Evolutionary conservation across 2,113 vertebrate genomes (phyloP).

Genomic region (Crocuta crocuta): DNA sequence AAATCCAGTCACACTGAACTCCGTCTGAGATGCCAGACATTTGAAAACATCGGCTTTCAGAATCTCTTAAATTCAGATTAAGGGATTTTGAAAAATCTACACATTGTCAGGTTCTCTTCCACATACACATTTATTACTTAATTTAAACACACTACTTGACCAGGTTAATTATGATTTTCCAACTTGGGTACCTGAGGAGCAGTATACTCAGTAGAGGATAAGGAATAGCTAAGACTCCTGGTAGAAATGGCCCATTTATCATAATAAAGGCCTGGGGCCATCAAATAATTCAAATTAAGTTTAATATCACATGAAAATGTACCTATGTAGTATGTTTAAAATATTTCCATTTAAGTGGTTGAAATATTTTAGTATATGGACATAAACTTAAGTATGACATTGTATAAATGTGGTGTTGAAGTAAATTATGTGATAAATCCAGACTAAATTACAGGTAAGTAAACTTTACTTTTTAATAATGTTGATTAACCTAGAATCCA

Average conservation of each 20-base stretch:
- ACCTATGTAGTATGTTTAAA: background rate
- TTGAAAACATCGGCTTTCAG: background rate
- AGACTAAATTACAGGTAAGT: constrained; percentile 50
- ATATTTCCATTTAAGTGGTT: background rate
- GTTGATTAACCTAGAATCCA: background rate
- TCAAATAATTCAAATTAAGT: background rate
- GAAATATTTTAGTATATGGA: background rate
- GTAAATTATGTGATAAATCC: background rate
- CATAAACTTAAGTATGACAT: background rate
- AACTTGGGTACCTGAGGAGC: background rate
- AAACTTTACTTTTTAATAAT: background rate
- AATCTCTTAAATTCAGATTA: background rate
- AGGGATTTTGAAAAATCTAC: background rate
- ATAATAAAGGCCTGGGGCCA: background rate
- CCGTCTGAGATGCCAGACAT: background rate
- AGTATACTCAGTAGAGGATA: background rate
- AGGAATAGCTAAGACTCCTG: background rate
- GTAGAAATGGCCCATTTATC: background rate
- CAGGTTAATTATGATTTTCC: background rate
- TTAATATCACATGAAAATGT: background rate
- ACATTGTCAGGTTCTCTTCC: background rate
- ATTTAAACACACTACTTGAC: background rate
- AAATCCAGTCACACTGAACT: background rate
- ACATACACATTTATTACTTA: background rate
- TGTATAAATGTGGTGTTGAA: background rate